Evolutionary conservation across 2,888 invertebrate species (phyloP).

Genomic region (Agriopis leucophaearia): DNA sequence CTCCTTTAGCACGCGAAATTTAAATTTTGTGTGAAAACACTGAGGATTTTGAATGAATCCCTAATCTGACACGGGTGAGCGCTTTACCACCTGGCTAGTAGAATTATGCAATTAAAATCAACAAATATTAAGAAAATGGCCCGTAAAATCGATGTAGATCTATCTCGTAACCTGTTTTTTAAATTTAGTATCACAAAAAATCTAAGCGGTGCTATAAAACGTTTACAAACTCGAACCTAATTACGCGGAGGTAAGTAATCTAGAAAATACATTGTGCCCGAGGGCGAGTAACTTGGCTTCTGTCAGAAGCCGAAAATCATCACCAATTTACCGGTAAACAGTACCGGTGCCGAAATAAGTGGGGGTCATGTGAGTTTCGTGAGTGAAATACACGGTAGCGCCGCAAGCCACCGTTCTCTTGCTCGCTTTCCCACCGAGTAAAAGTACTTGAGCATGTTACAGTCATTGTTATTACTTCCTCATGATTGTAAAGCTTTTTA

Average conservation of each 20-base stretch:
- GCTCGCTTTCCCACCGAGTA: constrained; percentile 77
- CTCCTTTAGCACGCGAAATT: constrained; percentile 69
- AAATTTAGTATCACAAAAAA: constrained; percentile 28
- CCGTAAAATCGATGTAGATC: constrained; percentile 40
- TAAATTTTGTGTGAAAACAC: constrained; percentile 63
- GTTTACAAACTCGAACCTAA: constrained; percentile 36
- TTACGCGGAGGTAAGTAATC: constrained; percentile 60
- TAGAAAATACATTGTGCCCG: constrained; percentile 66
- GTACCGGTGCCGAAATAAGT: constrained; percentile 77
- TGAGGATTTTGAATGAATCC: constrained; percentile 52
- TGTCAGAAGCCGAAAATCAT: constrained; percentile 83
- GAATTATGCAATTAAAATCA: constrained; percentile 46
- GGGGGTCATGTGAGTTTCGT: constrained; percentile 73
- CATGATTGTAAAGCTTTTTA: constrained; percentile 13
- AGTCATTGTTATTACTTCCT: constrained; percentile 44
- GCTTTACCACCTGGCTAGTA: constrained; percentile 40
- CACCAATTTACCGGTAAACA: constrained; percentile 75
- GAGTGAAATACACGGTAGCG: constrained; percentile 81
- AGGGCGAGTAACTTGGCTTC: constrained; percentile 60
- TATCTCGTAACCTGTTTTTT: constrained; percentile 32
- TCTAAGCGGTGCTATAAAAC: constrained; percentile 26
- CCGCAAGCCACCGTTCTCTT: constrained; percentile 74
- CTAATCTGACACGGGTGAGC: constrained; percentile 37
- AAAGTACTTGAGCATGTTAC: constrained; percentile 46
- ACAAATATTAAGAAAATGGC: constrained; percentile 40